Base-by-base conservation (phyloP, 2,888 invertebrate species). In the Caenorhabditis sinica region DNA sequence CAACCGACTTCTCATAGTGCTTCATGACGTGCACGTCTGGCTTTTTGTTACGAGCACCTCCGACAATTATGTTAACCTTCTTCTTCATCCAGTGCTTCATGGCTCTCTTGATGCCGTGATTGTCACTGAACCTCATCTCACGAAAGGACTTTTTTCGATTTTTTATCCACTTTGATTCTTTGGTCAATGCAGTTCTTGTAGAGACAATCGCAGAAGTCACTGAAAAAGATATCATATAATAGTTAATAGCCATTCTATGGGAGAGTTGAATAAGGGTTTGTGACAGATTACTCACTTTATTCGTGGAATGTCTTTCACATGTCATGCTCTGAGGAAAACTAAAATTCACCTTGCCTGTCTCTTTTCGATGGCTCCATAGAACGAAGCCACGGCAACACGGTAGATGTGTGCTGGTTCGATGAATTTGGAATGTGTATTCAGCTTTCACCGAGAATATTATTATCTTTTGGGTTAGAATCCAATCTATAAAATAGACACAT, bases 11-110 rank as follows among this genome's bases (percentile, higher is more conserved):
- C 43, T 87, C 87, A 33, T 74, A 77, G 17, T 66, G 60, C 76
- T 87, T 87, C 45, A 87, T 13, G 11, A 69, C 25, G 33, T 84
- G 84, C 0, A 72, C 80, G n/a, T 81, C 84, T 5, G 80, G 80
- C 9, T 65, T 69, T 53, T 75, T 80, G 5, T 81, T 80, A 5
- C 17, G 20, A 25, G 28, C 15, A 43, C 80, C 40, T 13, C 40
- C 84, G 9, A 84, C 33, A 0, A 84, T n/a, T 23, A 79, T 74
- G 5, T 28, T 23, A 0, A 66, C 66, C 2, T 60, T 30, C 6
- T 61, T 45, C 0, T 45, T 30, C 13, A 36, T 45, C 36, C 68
- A 75, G 9, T 56, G 17, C 8, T 58, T 51, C 79, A 83, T 83
- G 0, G n/a, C 60, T 5, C 69, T 30, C 43, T 72, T 66, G 33